Percentiles rank a stretch among this genome's conserved stretches.
These are phyloP conservation scores for Antheraea pernyi DNA, from an alignment of 1,140 invertebrate species.

Conservation along the genomic window DNA sequence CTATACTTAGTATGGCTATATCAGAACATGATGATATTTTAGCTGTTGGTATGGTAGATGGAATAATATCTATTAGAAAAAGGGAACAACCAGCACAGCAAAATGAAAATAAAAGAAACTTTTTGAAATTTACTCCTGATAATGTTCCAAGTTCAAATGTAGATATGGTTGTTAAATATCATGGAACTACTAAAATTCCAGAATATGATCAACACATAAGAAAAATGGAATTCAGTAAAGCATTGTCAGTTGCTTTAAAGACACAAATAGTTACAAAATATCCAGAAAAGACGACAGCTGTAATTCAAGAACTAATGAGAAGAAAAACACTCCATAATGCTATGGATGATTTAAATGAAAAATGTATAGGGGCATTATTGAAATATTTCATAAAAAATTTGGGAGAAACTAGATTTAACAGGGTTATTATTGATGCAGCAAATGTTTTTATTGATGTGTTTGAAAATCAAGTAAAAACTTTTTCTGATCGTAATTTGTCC, in stretches of 20 bases:
- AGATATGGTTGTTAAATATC: conserved; percentile 79
- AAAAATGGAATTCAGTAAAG: conserved; percentile 91
- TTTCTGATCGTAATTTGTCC: conserved; percentile 80
- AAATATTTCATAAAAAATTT: conserved; percentile 89
- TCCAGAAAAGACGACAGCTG: conserved; percentile 88
- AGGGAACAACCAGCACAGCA: conserved; percentile 81
- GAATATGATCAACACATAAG: conserved; percentile 87
- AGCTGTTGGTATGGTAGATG: conserved; percentile 95
- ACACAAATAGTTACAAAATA: conserved; percentile 81
- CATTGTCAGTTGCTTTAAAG: conserved; percentile 86
- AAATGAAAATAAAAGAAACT: conserved; percentile 59
- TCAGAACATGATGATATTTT: conserved; percentile 91
- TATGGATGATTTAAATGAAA: conserved; percentile 84
- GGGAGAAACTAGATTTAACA: conserved; percentile 86
- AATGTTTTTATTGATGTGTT: conserved; percentile 88
- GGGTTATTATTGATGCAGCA: conserved; percentile 86
- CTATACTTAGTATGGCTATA: conserved; percentile 91
- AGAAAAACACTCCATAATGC: conserved; percentile 87
- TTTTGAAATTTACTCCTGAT: conserved; percentile 79
- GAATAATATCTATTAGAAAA: conserved; percentile 91
- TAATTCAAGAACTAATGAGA: conserved; percentile 92
- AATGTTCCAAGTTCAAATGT: conserved; percentile 58
- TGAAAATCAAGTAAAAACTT: conserved; percentile 80
- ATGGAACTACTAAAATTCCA: conserved; percentile 70
- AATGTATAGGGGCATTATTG: conserved; percentile 83